These are phyloP conservation scores for Anoplopoma fimbria DNA, from an alignment of 2,113 vertebrate species.

Conservation along the genomic window DNA sequence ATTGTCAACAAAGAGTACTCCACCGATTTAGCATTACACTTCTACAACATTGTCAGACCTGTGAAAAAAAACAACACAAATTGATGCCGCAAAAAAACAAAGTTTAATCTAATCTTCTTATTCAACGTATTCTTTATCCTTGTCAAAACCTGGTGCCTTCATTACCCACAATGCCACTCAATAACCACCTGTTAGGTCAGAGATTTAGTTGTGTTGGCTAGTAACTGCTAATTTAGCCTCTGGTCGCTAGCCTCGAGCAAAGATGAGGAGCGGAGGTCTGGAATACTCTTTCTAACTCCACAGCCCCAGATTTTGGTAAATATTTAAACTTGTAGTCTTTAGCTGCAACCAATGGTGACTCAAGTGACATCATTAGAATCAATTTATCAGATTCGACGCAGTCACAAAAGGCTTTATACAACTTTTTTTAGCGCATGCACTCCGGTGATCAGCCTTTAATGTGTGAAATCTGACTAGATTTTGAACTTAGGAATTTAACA, in stretches of 20 bases:
- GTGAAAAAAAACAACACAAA: neutral
- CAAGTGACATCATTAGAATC: too few species aligned
- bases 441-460: neutral
- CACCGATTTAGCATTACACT: neutral
- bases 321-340: too few species aligned
- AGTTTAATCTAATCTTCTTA: neutral
- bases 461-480: neutral
- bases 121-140: neutral
- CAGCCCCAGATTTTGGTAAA: neutral
- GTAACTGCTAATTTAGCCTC: neutral
- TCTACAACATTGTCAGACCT: neutral
- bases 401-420: neutral
- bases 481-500: neutral
- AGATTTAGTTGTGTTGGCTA: neutral
- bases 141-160: neutral
- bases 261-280: neutral
- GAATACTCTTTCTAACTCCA: neutral
- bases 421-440: neutral
- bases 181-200: neutral
- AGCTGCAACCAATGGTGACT: too few species aligned
- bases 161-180: neutral
- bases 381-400: neutral
- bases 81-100: neutral
- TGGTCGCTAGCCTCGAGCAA: too few species aligned
- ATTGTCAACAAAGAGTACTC: neutral